These are phyloP conservation scores for Chionis minor DNA, from an alignment of 2,113 vertebrate genomes.

Conservation along the genomic window DNA sequence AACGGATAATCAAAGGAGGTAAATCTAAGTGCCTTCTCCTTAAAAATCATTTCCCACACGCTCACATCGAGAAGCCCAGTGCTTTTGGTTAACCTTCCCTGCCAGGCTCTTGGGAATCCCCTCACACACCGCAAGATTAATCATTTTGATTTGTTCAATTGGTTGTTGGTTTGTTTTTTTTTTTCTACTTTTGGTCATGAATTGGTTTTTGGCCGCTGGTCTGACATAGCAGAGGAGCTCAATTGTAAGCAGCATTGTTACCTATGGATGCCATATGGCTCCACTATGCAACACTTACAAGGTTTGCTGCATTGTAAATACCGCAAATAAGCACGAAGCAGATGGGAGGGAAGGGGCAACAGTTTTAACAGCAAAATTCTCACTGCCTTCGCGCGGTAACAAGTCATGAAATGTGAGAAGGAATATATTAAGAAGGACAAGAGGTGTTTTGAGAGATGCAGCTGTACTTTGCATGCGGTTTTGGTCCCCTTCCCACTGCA, in stretches of 20 bases:
- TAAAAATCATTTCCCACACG: rapidly evolving
- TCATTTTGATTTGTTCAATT: background rate
- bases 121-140: background rate
- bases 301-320: background rate
- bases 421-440: slow-evolving; percentile 3
- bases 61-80: rapidly evolving
- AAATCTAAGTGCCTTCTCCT: background rate
- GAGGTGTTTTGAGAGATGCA: background rate
- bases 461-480: background rate
- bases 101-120: background rate
- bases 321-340: background rate
- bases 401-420: background rate
- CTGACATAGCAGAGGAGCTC: background rate
- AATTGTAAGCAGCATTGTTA: background rate
- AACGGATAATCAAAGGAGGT: background rate
- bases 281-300: rapidly evolving
- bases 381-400: background rate
- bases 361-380: background rate
- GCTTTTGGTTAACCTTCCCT: background rate
- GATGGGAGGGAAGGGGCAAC: slow-evolving; percentile 29
- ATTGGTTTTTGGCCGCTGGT: background rate
- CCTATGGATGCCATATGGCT: slow-evolving; percentile 22
- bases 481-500: background rate
- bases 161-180: background rate
- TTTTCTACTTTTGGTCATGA: background rate